Base-by-base conservation (phyloP, 2,888 invertebrate species). In the Caenorhabditis angaria region DNA sequence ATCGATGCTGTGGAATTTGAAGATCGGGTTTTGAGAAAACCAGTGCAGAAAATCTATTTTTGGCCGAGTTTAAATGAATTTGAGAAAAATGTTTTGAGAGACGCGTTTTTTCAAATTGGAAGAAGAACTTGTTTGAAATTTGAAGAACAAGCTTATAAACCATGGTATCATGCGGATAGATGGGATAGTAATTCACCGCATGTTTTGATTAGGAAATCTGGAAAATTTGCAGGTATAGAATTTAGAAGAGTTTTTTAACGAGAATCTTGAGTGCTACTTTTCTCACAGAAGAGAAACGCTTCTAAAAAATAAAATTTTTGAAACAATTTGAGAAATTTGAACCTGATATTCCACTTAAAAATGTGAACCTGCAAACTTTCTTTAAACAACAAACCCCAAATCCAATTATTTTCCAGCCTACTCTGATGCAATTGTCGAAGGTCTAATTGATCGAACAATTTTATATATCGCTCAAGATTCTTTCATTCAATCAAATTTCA, bases 121-220 rank as follows among this genome's bases (percentile, higher is more conserved):
- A 56, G 86, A 29, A 63, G 85, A 20, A 86, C 85, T 10, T 85
- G 85, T 63, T 73, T 85, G 27, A 73, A 72, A 61, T 84, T 83
- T 60, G 76, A 78, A 27, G 78, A 78, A 56, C 65, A 82, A 70
- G 81, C 78, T 27, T 85, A 83, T 76, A 85, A 85, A 55, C 84
- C 85, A 28, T 85, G 85, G 85, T 86, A 86, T 65, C 83, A 85
- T 58, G 83, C 84, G 0, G 85, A 83, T 65, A 68, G 85, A 47
- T 86, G 85, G 85, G 77, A 85, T 55, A 69, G 74, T 41, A 82
- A 73, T 8, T 71, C 76, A 29, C 86, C 85, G 0, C 86, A 85
- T 57, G 84, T 86, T 2, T 63, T 85, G 32, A 84, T 85, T 10
- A 41, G 84, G 35, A 85, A 85, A 60, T 83, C 83, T 50, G 79